These are phyloP conservation scores for Lepidurus couesii DNA, from an alignment of 1,140 invertebrate genomes.

Conservation along the genomic window DNA sequence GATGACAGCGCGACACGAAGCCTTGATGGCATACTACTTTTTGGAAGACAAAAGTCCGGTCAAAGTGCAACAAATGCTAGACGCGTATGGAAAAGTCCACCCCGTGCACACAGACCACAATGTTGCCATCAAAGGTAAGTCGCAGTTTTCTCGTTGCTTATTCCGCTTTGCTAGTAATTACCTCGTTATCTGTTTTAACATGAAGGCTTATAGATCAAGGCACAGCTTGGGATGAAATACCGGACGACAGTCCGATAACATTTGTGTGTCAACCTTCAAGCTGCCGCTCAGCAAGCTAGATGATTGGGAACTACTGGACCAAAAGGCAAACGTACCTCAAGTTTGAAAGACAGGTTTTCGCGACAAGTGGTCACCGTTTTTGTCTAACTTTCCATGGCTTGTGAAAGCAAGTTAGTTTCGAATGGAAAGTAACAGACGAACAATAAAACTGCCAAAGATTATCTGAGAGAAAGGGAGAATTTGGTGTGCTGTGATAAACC, in stretches of 20 bases:
- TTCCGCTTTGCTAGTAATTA: conserved; percentile 6
- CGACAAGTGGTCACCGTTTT: background rate
- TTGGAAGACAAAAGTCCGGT: conserved; percentile 59
- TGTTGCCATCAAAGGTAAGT: background rate
- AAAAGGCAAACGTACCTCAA: background rate
- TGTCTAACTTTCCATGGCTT: background rate
- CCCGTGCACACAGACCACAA: background rate
- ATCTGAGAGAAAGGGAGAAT: background rate
- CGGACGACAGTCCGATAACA: background rate
- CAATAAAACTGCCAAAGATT: conserved; percentile 19
- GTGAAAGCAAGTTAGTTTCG: background rate
- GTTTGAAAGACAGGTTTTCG: background rate
- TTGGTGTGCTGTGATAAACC: background rate
- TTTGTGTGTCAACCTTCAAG: background rate
- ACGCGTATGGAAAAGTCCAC: background rate
- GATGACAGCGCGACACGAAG: conserved; percentile 74
- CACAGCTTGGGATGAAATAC: background rate
- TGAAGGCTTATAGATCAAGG: conserved; percentile 8
- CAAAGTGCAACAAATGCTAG: background rate
- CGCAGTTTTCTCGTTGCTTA: background rate
- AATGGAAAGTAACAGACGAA: background rate
- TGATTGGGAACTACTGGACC: conserved; percentile 8
- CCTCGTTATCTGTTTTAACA: background rate
- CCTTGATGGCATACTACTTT: conserved; percentile 84
- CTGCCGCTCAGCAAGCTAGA: background rate